Conservation (phyloP, 1,140 invertebrate genomes). For the Danaus plexippus region DNA sequence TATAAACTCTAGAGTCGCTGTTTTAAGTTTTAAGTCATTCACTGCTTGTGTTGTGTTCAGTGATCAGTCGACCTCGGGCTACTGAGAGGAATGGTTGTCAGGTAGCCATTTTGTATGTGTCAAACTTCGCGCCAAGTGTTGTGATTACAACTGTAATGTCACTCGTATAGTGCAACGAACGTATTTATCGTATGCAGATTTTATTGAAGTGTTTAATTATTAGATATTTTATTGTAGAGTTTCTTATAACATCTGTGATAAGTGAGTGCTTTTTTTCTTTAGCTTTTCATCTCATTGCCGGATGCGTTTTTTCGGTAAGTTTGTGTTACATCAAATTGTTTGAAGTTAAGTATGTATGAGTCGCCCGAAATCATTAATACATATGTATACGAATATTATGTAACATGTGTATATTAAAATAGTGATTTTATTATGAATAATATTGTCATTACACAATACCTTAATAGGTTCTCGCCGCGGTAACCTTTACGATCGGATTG, state of each 20-base stretch:
- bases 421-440: neutral
- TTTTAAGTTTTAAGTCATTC: conserved; percentile 31
- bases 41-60: too few relatives aligned
- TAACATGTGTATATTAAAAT: neutral
- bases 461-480: conserved; percentile 14
- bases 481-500: conserved; percentile 21
- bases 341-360: neutral
- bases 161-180: neutral
- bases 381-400: conserved; percentile 4
- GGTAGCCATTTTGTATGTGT: conserved; percentile 39
- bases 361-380: neutral
- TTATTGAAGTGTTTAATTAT: conserved; percentile 11
- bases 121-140: conserved; percentile 46
- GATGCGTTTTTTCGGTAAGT: conserved; percentile 28
- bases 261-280: conserved; percentile 22
- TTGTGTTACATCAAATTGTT: conserved; percentile 5
- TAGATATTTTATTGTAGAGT: conserved; percentile 3
- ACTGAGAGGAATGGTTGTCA: conserved; percentile 35
- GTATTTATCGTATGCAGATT: conserved; percentile 10
- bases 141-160: conserved; percentile 17
- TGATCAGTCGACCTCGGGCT: conserved; percentile 59
- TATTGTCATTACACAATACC: conserved; percentile 16
- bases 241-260: conserved; percentile 14
- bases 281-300: conserved; percentile 16
- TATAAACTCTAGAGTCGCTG: conserved; percentile 42